phyloP scores from a whole-genome alignment of 2,113 vertebrate genomes.

The Shinisaurus crocodilurus region DNA sequence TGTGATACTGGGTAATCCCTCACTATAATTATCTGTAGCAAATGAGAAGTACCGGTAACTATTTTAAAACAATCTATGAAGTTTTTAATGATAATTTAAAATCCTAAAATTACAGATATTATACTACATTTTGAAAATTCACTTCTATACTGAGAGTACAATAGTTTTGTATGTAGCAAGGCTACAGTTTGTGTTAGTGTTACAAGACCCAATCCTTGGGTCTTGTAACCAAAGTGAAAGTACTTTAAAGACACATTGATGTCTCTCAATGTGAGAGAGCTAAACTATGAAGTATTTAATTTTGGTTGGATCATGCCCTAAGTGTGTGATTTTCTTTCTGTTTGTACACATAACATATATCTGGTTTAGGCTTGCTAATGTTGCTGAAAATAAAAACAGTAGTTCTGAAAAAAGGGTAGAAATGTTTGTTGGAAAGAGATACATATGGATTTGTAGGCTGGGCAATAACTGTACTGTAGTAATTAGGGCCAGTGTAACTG shows the following conservation, averaged over 20 bases:
- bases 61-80: constrained; percentile 2
- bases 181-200: background rate
- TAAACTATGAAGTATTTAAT: background rate
- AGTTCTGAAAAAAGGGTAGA: background rate
- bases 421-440: background rate
- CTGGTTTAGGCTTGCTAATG: background rate
- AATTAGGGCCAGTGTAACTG: too few species aligned
- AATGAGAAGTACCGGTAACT: constrained; percentile 54
- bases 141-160: background rate
- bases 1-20: constrained; percentile 25
- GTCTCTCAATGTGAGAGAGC: background rate
- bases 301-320: background rate
- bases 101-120: constrained; percentile 19
- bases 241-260: background rate
- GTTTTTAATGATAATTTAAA: constrained; percentile 13
- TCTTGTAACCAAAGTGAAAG: background rate
- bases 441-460: background rate
- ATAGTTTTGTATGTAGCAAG: background rate
- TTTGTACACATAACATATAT: background rate
- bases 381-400: background rate
- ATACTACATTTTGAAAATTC: background rate
- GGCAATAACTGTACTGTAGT: background rate
- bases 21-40: constrained; percentile 37
- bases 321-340: background rate
- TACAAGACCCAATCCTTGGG: background rate